Evolutionary conservation across 2,113 vertebrate genomes (phyloP), one percentile per base, ranked within the genome.

Genomic region (Hypanus sabinus): DNA sequence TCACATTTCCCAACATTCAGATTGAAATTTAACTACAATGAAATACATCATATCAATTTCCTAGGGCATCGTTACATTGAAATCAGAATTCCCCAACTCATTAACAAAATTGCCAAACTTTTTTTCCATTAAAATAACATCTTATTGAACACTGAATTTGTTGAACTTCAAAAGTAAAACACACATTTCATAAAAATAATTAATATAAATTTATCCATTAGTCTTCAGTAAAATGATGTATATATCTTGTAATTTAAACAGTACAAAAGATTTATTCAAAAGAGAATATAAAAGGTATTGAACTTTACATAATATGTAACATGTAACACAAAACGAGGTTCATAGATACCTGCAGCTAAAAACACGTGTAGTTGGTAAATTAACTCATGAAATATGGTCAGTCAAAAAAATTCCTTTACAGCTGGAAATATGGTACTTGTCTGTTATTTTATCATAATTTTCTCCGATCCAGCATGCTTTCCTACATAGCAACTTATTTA

Each of bases 231-330:
- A 90, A 90, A 90, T 38, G 24, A 24, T 93, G 38, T 93, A 55
- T 38, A 92, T 87, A 87, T 73, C 33, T 73, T 93, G 22, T 71
- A 73, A 93, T 93, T 75, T 73, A 55, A 92, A 92, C 70, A 93
- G 36, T 93, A 93, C 91, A 93, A 93, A 93, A 93, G 22, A 73
- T 38, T 27, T 73, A 73, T 93, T 73, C 55, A 46, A 93, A 91
- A 93, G 24, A 73, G 36, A 75, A 93, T 93, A 93, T 18, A 93
- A 46, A 73, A 92, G 65, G 70, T 71, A 36, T 38, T 92, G 65
- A 71, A 71, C 65, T 92, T 70, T 5, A 36, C 71, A 65, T 71
- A 92, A 70, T 92, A 71, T 70, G 90, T 92, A 92, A 30, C 65
- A 38, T 38, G 22, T 38, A 73, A 92, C 12, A 92, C 16, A n/a